Evolutionary conservation across 1,140 invertebrate genomes (phyloP).

Genomic region (Nautilus pompilius): DNA sequence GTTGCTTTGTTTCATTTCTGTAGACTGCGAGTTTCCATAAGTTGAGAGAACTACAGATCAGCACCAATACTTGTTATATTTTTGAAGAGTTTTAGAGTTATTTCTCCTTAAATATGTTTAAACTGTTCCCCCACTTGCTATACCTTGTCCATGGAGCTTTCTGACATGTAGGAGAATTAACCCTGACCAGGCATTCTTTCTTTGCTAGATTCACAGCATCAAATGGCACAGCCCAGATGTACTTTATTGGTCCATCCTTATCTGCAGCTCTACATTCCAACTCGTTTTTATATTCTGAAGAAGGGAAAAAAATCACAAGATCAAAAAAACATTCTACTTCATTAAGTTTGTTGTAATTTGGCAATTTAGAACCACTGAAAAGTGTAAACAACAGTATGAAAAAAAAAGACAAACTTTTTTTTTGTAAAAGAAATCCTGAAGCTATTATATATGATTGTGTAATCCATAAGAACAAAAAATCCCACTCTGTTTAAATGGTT

Average conservation of each 20-base stretch:
- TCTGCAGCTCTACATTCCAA: conserved; percentile 24
- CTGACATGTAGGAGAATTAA: conserved; percentile 37
- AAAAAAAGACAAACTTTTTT: conserved; percentile 4
- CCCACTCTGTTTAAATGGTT: too few species aligned
- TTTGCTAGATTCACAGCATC: conserved; percentile 30
- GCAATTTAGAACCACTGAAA: neutral
- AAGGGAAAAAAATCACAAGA: neutral
- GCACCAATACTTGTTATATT: too few species aligned
- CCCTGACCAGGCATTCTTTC: conserved; percentile 44
- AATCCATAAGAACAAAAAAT: too few species aligned
- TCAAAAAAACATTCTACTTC: neutral
- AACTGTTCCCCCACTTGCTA: too few species aligned
- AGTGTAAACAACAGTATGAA: neutral
- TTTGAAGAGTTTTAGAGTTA: too few species aligned
- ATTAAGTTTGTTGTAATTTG: neutral
- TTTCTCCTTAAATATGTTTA: too few species aligned
- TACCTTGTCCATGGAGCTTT: conserved; percentile 50
- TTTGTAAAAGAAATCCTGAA: neutral
- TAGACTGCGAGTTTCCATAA: too few species aligned
- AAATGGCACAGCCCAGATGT: conserved; percentile 49
- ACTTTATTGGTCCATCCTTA: conserved; percentile 17
- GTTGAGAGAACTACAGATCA: too few species aligned
- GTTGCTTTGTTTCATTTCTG: too few species aligned
- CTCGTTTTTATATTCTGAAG: conserved; percentile 33
- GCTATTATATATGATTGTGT: too few species aligned